A percentile compares a stretch with the other conserved stretches of the same genome.
Conservation (phyloP, 2,113 vertebrate species). For the Globicephala melas region DNA sequence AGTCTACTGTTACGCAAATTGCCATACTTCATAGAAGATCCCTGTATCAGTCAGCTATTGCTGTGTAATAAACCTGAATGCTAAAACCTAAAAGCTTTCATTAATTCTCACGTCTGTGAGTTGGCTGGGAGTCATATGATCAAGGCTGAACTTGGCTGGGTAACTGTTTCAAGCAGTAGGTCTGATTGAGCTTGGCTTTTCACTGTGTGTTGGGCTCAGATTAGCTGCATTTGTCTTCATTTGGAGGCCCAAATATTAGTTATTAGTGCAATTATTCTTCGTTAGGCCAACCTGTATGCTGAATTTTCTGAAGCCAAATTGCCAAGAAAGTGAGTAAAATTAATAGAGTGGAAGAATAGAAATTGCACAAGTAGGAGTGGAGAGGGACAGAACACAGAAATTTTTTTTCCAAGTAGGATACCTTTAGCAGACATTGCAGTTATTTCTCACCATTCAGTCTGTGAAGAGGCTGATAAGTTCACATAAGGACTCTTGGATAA, state of each 20-base stretch:
- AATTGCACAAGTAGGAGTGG: background rate
- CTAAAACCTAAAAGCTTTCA: background rate
- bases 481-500: conserved; percentile 1
- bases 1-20: background rate
- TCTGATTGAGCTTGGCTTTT: background rate
- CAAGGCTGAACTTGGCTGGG: background rate
- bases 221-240: background rate
- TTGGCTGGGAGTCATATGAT: background rate
- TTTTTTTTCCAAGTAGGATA: background rate
- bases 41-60: background rate
- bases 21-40: background rate
- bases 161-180: background rate
- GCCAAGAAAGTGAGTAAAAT: background rate
- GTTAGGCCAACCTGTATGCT: background rate
- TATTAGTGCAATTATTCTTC: background rate
- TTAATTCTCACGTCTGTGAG: background rate
- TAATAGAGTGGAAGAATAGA: background rate
- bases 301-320: background rate
- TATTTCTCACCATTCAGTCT: background rate
- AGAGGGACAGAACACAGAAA: background rate
- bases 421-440: background rate
- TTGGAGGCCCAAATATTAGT: background rate
- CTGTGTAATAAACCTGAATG: background rate
- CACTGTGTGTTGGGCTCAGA: background rate
- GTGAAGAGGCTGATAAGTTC: background rate